These are phyloP conservation scores for Oncopeltus fasciatus DNA, from an alignment of 1,140 invertebrate genomes.

Conservation along the genomic window DNA sequence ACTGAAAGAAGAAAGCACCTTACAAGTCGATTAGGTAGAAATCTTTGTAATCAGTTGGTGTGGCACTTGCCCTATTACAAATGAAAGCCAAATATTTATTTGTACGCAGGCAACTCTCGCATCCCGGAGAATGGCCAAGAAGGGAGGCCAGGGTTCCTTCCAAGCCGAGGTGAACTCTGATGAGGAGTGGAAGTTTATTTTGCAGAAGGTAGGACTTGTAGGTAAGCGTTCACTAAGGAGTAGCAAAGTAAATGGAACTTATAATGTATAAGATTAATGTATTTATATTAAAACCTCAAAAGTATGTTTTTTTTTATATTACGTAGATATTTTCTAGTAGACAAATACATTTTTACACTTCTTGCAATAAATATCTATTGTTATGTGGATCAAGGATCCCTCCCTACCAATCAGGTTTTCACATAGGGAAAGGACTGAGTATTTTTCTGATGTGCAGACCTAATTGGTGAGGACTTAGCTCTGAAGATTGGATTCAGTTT, in stretches of 20 bases:
- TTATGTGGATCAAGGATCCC: no score
- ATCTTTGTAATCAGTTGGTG: no score
- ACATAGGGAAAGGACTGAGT: no score
- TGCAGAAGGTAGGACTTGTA: conserved; percentile 61
- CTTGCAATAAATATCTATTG: no score
- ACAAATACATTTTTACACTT: neutral
- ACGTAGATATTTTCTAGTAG: neutral
- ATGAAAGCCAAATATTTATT: no score
- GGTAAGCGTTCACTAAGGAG: conserved; percentile 46
- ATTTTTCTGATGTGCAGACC: no score
- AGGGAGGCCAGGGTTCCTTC: conserved; percentile 53
- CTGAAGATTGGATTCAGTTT: no score
- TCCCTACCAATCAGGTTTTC: no score
- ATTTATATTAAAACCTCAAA: neutral
- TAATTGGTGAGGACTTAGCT: no score
- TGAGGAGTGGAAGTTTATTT: conserved; percentile 72
- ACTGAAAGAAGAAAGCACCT: no score
- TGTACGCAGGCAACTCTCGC: neutral
- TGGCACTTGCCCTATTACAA: no score
- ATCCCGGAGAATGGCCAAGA: conserved; percentile 44
- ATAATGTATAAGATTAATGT: neutral
- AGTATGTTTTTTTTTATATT: neutral
- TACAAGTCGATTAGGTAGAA: no score
- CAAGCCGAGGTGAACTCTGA: conserved; percentile 69
- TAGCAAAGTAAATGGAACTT: neutral